Evolutionary conservation across 2,888 invertebrate genomes (phyloP).

Genomic region (Trichacis sp.): DNA sequence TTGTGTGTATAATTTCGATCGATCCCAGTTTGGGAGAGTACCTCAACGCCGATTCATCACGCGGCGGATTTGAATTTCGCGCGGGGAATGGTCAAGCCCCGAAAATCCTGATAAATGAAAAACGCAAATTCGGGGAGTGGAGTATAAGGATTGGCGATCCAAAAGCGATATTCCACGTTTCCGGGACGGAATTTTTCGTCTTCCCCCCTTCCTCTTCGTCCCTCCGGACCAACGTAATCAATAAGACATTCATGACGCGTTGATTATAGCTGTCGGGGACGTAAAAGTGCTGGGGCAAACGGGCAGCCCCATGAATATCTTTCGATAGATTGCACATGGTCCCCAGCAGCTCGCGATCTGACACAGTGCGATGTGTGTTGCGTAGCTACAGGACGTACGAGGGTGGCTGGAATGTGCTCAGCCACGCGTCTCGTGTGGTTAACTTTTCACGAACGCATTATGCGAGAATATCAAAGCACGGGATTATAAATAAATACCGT

Average conservation of each 20-base stretch:
- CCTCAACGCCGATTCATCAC: not conserved
- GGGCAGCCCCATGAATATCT: conserved; percentile 69
- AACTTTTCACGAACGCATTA: conserved; percentile 50
- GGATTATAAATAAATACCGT: conserved; percentile 21
- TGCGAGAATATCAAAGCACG: conserved; percentile 33
- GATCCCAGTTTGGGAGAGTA: not conserved
- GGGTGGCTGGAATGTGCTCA: conserved; percentile 54
- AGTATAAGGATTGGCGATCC: conserved; percentile 38
- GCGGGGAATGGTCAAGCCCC: conserved; percentile 54
- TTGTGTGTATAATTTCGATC: conserved; percentile 19
- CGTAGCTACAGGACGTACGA: conserved; percentile 42
- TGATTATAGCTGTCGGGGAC: conserved; percentile 64
- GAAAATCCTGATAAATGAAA: conserved; percentile 67
- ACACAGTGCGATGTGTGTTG: conserved; percentile 52
- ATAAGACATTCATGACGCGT: conserved; percentile 69
- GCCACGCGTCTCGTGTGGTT: conserved; percentile 65
- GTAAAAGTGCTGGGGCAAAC: conserved; percentile 55
- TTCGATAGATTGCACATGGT: conserved; percentile 69
- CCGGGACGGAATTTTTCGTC: conserved; percentile 50
- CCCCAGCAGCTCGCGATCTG: conserved; percentile 48
- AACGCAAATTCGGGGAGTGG: conserved; percentile 43
- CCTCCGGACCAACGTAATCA: conserved; percentile 59
- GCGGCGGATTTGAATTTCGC: conserved; percentile 9
- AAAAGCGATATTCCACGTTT: conserved; percentile 58
- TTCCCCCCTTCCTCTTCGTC: conserved; percentile 1